Base-by-base conservation (phyloP, 2,888 invertebrate species). In the Hesperia comma region DNA sequence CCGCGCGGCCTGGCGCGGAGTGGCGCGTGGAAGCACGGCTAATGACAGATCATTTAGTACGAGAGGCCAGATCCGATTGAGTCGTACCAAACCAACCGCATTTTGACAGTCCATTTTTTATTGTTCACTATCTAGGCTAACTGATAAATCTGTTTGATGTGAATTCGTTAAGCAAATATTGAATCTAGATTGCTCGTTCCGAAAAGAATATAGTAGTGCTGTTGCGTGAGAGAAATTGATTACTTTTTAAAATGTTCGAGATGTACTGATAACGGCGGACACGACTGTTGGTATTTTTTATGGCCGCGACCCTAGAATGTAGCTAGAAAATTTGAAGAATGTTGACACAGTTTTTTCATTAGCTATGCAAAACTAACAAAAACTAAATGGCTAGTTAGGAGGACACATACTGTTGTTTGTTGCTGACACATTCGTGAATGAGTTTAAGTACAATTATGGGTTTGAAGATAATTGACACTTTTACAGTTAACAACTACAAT, bases 31-130 rank as follows among this genome's bases (percentile, higher is more conserved):
- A 33, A 66, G 77, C 79, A 76, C 75, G 74, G 66, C 69, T 87
- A 87, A 87, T 85, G 86, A 87, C 85, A 78, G 79, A 80, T 79
- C 82, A 84, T 87, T 89, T 87, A 86, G 84, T 82, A 77, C 80
- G 49, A 61, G 64, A 53, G 57, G 58, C 66, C 60, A 66, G 76
- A 78, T 79, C 75, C 79, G 79, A 87, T 87, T 85, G 87, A 88
- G 84, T 78, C 73, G 83, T 87, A 80, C 57, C 63, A 71, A 71
- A 80, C 57, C 63, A 71, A 71, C 75, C 73, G 75, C 77, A 74
- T 79, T 80, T 80, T 80, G 80, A 78, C 79, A 76, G 77, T 74
- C 72, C 69, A 77, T 79, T 81, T 80, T 83, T 81, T 76, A 74
- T 77, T 72, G 68, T 69, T 71, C 72, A 75, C 75, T 80, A 79